Evolutionary conservation across 2,113 vertebrate genomes (phyloP).

Genomic region (Gymnobelideus leadbeateri): DNA sequence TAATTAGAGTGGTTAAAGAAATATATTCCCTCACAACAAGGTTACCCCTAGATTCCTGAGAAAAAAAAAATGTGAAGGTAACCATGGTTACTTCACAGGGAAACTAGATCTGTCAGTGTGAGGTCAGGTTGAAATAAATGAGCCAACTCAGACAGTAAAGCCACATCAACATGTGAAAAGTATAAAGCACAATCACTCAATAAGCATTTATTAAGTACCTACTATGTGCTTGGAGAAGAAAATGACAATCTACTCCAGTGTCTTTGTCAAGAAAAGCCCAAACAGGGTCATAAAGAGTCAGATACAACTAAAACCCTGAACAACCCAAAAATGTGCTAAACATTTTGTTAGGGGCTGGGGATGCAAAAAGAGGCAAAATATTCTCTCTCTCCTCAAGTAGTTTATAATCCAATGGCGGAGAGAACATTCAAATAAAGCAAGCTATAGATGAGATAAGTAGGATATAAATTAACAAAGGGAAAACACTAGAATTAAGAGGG

Average conservation of each 20-base stretch:
- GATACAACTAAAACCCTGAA: neutral
- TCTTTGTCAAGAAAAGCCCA: neutral
- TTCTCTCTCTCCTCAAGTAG: neutral
- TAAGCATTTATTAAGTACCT: neutral
- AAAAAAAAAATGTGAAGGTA: neutral
- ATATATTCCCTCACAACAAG: neutral
- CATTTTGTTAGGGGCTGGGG: neutral
- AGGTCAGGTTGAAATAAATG: neutral
- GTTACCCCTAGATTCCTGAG: neutral
- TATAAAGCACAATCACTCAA: neutral
- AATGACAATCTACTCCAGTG: neutral
- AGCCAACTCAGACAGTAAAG: neutral
- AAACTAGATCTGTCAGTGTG: neutral
- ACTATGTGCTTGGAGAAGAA: neutral
- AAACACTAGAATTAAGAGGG: neutral
- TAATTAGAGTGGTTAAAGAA: neutral
- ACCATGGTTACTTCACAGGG: neutral
- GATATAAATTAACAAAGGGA: neutral
- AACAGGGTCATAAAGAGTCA: neutral
- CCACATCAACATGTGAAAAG: neutral
- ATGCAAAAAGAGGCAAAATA: neutral
- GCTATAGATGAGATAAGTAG: neutral
- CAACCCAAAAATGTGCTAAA: neutral
- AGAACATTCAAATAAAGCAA: neutral
- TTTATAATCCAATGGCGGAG: neutral